Conservation (phyloP, 2,888 invertebrate species). For the Microplitis manilae region DNA sequence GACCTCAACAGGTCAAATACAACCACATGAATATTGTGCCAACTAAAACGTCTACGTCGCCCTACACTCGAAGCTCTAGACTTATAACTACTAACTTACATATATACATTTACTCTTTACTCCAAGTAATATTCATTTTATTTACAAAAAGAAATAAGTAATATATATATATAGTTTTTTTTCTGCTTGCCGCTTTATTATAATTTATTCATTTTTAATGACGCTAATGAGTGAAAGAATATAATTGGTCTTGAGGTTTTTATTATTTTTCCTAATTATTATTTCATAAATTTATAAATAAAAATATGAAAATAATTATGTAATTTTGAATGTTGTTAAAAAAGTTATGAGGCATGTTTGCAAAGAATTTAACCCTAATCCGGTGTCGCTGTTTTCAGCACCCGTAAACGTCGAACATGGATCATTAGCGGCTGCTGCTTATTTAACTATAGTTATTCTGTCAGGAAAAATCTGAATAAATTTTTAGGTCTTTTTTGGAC, state of each 20-base stretch:
- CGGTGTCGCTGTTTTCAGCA: too few relatives aligned
- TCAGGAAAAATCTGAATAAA: too few relatives aligned
- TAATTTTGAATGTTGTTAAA: too few relatives aligned
- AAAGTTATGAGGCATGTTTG: too few relatives aligned
- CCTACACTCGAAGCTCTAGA: background rate
- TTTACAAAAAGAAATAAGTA: background rate
- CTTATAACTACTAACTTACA: background rate
- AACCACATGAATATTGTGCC: conserved; percentile 26
- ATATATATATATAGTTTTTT: too few relatives aligned
- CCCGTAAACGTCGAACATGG: too few relatives aligned
- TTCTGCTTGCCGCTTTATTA: too few relatives aligned
- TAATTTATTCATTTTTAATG: background rate
- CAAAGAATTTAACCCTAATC: too few relatives aligned
- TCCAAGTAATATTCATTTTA: background rate
- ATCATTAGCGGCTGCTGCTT: too few relatives aligned
- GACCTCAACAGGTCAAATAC: conserved; percentile 11
- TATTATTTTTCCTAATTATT: background rate
- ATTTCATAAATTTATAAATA: background rate
- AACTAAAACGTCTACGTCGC: background rate
- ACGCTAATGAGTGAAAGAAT: background rate
- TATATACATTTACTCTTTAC: background rate
- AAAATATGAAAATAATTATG: background rate
- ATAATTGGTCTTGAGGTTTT: background rate
- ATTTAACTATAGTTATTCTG: too few relatives aligned
- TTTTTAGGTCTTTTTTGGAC: too few relatives aligned